Conservation (phyloP, 2,113 vertebrate species). For the Manacus vitellinus region DNA sequence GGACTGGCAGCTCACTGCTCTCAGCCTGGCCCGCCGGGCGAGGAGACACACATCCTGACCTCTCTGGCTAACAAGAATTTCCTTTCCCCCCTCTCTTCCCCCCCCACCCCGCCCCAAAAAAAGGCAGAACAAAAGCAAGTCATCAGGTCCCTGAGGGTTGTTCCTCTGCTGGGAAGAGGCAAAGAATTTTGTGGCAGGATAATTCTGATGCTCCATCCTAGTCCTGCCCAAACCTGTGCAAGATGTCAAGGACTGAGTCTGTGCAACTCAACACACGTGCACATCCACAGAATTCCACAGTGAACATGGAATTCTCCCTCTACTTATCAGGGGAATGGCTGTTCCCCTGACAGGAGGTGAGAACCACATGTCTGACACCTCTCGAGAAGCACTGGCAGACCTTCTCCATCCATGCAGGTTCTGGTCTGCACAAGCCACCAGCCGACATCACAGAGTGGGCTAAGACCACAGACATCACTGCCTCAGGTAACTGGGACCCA, state of each 20-base stretch:
- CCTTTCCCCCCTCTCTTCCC: not conserved
- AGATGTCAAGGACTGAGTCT: not conserved
- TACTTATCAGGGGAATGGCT: not conserved
- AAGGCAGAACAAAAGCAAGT: not conserved
- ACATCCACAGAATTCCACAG: too few species aligned
- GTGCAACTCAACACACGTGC: not conserved
- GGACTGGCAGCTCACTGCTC: conserved; percentile 15
- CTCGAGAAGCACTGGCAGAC: not conserved
- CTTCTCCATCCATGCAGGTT: not conserved
- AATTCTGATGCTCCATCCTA: not conserved
- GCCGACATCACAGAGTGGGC: not conserved
- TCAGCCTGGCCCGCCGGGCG: not conserved
- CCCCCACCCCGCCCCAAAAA: not conserved
- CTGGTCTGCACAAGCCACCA: not conserved
- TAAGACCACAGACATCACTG: not conserved
- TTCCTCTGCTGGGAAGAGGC: not conserved
- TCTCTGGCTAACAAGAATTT: conserved; percentile 25
- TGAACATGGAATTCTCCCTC: not conserved
- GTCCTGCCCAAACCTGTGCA: not conserved
- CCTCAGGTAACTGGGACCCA: not conserved
- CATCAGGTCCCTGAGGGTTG: not conserved
- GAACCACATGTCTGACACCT: fast-evolving
- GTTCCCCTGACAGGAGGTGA: not conserved
- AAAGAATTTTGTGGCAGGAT: not conserved
- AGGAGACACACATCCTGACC: conserved; percentile 31